Evolutionary conservation across 1,140 invertebrate genomes (phyloP).

Genomic region (Solenopsis invicta): DNA sequence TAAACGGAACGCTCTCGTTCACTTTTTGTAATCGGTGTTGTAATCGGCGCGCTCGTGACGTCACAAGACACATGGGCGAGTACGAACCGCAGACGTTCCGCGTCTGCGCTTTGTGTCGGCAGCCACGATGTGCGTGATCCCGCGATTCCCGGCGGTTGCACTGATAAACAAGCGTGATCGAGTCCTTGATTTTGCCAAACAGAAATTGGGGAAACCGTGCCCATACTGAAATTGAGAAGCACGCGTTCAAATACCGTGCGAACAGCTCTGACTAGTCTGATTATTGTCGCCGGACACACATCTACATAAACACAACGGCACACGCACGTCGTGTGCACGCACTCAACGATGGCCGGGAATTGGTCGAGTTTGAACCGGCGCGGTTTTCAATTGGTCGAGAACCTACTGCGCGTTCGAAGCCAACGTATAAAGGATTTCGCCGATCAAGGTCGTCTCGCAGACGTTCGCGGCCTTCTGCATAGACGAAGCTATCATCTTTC

Average conservation of each 20-base stretch:
- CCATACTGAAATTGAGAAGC: neutral
- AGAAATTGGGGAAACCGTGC: neutral
- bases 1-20: too few species aligned
- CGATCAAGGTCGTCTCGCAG: neutral
- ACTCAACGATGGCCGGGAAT: conserved; percentile 58
- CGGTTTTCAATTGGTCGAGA: conserved; percentile 67
- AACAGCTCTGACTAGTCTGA: too few species aligned
- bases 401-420: conserved; percentile 20
- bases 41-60: neutral
- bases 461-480: neutral
- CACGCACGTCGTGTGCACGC: too few species aligned
- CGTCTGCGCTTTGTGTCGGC: neutral
- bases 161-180: neutral
- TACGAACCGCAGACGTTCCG: neutral
- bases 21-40: neutral
- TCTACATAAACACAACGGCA: too few species aligned
- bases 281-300: too few species aligned
- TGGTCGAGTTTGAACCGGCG: conserved; percentile 65
- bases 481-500: conserved; percentile 42
- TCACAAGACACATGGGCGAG: neutral
- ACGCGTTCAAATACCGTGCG: too few species aligned
- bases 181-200: neutral
- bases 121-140: neutral
- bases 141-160: neutral
- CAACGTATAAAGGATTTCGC: conserved; percentile 40